Evolutionary conservation across 2,797 vertebrate genomes (phyloP).

Genomic region (Gymnothorax reevesii): DNA sequence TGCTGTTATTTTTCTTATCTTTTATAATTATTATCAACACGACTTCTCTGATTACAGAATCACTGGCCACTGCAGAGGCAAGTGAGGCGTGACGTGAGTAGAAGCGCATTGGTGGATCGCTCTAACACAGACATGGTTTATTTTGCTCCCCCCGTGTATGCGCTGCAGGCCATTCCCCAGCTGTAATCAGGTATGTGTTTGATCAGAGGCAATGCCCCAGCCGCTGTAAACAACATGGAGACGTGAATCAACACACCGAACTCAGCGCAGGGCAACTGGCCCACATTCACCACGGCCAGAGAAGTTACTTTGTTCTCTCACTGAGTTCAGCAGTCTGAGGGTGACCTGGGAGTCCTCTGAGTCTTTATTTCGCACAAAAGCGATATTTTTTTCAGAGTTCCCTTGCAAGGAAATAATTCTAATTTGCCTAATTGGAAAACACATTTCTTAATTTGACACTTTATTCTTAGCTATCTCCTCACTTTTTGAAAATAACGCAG

Average conservation of each 20-base stretch:
- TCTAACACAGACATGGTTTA: not conserved
- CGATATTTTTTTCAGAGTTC: not conserved
- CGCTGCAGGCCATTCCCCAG: not conserved
- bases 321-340: not conserved
- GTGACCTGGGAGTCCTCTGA: not conserved
- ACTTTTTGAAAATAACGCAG: not conserved
- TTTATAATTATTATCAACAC: slow-evolving; percentile 17
- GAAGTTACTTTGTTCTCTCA: not conserved
- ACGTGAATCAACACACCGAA: slow-evolving; percentile 2
- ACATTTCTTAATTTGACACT: not conserved
- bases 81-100: not conserved
- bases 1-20: not conserved
- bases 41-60: not conserved
- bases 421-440: not conserved
- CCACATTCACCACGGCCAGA: not conserved
- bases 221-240: slow-evolving; percentile 57
- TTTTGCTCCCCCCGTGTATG: not conserved
- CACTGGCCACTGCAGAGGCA: not conserved
- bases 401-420: not conserved
- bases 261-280: not conserved
- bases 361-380: not conserved
- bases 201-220: slow-evolving; percentile 55
- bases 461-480: not conserved
- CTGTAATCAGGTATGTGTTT: slow-evolving; percentile 19
- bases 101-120: not conserved